These are phyloP conservation scores for Diarsia mendica DNA, from an alignment of 2,888 invertebrate genomes.

Conservation along the genomic window DNA sequence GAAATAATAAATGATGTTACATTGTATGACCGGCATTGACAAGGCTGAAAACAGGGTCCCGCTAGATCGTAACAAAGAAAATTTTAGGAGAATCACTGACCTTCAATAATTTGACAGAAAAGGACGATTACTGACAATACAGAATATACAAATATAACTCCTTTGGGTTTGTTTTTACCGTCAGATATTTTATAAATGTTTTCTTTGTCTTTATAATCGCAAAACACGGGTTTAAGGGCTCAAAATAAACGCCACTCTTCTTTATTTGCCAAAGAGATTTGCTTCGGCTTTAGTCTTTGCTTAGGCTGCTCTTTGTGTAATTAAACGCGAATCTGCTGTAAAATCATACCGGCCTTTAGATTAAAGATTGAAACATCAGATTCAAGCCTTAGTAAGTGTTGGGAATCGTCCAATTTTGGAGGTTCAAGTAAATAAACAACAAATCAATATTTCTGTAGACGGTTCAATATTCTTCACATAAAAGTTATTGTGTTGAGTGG, in stretches of 20 bases:
- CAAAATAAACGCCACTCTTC: conserved; percentile 37
- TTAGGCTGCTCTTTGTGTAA: conserved; percentile 43
- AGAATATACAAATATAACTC: conserved; percentile 9
- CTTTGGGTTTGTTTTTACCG: not conserved
- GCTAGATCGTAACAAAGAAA: conserved; percentile 37
- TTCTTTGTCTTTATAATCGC: conserved; percentile 22
- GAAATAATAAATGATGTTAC: conserved; percentile 27
- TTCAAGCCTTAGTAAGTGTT: not conserved
- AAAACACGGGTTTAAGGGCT: conserved; percentile 27
- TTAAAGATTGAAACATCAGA: not conserved
- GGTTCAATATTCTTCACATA: conserved; percentile 35
- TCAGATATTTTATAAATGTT: not conserved
- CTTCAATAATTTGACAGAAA: conserved; percentile 15
- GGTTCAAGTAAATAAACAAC: conserved; percentile 61
- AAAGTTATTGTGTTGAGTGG: conserved; percentile 26
- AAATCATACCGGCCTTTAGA: conserved; percentile 5
- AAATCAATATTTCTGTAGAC: conserved; percentile 60
- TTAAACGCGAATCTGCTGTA: conserved; percentile 25
- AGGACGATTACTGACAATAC: not conserved
- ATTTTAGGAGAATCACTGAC: conserved; percentile 26
- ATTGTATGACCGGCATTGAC: conserved; percentile 18
- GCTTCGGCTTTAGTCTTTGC: conserved; percentile 31
- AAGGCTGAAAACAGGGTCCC: conserved; percentile 21
- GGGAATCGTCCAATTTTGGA: conserved; percentile 10
- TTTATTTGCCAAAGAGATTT: conserved; percentile 53